Evolutionary conservation across 2,113 vertebrate species (phyloP).

Genomic region (Rhinichthys klamathensis): DNA sequence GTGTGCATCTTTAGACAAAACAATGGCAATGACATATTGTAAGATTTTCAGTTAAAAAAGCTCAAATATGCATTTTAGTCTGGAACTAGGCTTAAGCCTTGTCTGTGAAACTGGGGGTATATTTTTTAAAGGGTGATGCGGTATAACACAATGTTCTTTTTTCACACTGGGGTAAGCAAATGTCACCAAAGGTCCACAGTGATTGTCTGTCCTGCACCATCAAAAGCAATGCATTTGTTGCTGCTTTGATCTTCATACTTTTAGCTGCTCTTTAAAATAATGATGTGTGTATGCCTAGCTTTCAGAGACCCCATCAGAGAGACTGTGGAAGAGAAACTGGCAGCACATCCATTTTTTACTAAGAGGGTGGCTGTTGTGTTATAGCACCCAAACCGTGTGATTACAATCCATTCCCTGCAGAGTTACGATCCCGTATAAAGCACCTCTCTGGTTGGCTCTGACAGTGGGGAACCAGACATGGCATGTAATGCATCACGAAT

Average conservation of each 20-base stretch:
- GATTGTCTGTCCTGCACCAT: neutral
- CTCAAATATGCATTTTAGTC: no score
- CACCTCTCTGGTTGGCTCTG: neutral
- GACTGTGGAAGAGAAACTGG: neutral
- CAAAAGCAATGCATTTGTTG: neutral
- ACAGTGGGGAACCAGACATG: neutral
- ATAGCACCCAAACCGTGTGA: conserved; percentile 22
- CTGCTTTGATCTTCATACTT: conserved; percentile 34
- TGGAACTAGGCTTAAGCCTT: no score
- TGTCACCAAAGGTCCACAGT: conserved; percentile 3
- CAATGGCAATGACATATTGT: no score
- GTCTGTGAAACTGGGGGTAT: no score
- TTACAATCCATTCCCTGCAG: conserved; percentile 32
- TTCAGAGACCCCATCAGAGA: conserved; percentile 22
- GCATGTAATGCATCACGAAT: conserved; percentile 21
- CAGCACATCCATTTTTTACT: conserved; percentile 27
- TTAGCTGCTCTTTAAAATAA: conserved; percentile 40
- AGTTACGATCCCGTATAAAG: conserved; percentile 20
- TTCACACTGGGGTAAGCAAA: neutral
- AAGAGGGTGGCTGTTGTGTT: conserved; percentile 17
- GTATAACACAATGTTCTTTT: neutral
- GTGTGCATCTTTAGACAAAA: no score
- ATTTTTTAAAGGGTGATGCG: neutral
- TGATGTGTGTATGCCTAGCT: conserved; percentile 28
- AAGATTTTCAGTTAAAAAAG: no score